Base-by-base conservation (phyloP, 2,797 vertebrate species). In the Lagocephalus sceleratus region DNA sequence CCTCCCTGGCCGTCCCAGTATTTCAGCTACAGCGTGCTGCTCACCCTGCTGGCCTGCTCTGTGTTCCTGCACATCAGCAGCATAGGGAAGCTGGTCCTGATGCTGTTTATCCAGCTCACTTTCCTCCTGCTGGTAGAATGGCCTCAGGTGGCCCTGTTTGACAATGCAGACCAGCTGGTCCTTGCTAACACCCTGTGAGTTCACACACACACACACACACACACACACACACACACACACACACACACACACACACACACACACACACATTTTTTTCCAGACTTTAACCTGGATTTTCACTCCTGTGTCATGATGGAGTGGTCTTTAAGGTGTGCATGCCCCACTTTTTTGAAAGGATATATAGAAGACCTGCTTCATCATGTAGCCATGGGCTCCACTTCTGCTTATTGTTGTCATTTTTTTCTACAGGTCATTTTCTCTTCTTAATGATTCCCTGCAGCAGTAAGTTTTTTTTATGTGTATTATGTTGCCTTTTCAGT, bases 1-100 rank as follows among this genome's bases (percentile, higher is more conserved):
- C 42, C 43, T 68, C 58, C 51, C 46, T 20, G 55, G 59, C 38
- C 59, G 52, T 64, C 68, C 15, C 90, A 98, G 96, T 98, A 98
- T 88, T 98, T 98, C 85, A 89, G 87, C 71, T 94, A 95, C 89
- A 94, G 92, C 2, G 87, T 98, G 60, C 82, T 99, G 88, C 93
- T 99, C 81, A 97, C 94, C 87, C 92, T 99, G 83, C 84, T 99
- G 86, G 94, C 94, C 88, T 95, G 94, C 87, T 96, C 96, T 0
- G 93, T 98, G 83, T 99, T 97, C 91, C 92, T 98, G 74, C 96
- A 98, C 88, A 95, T 98, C 91, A 98, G 94, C 87, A 98, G 95
- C 89, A 94, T 95, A 0, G 94, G 95, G 69, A 99, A 99, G 81
- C 87, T 99, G 87, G 91, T 89, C 51, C 92, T 98, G 74, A 93